Base-by-base conservation (phyloP, 2,113 vertebrate species). In the Forbesichthys papilliferus region DNA sequence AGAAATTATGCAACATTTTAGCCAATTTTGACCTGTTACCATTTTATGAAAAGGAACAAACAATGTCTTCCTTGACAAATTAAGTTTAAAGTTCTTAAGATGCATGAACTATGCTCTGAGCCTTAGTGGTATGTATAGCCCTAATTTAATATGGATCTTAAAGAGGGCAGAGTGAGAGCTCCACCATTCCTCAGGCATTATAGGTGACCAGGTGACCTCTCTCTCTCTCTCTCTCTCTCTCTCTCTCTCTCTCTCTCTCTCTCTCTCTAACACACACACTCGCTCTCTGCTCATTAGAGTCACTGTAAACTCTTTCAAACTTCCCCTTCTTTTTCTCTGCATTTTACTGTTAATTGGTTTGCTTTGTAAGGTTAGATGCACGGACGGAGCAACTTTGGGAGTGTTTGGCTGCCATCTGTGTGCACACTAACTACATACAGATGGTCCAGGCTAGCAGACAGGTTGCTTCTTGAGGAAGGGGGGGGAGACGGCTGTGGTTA, bases 351-450 rank as follows among this genome's bases (percentile, higher is more conserved):
- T 93, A 92, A 94, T 94, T 92, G 93, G 93, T 96, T 95, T 96
- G 94, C 95, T 96, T 96, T 94, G 93, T 94, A 95, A 93, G 93
- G 93, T 94, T 95, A 95, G 94, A 94, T 92, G 91, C 90, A 92
- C 90, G 95, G 96, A 95, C 94, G 88, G 92, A 94, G 94, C 94
- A 95, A 95, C 93, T 95, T 95, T 91, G 84, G 85, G 88, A 90
- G 88, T 89, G 90, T 95, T 96, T 94, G 91, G 90, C 90, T 94
- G 92, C 95, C 95, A 97, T 98, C 96, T 98, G 96, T 94, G 94
- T 95, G 93, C 92, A 91, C 91, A 90, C 92, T 98, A 97, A 96
- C 94, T 95, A 94, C 88, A 93, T 97, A 91, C 97, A 99, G 97
- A 98, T 98, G 96, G 96, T 86, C 93, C 84, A 93, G 90, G 95